A percentile compares a stretch with the other conserved stretches of the same genome.
phyloP scores from a whole-genome alignment of 2,113 vertebrate species.

The Pedionomus torquatus region DNA sequence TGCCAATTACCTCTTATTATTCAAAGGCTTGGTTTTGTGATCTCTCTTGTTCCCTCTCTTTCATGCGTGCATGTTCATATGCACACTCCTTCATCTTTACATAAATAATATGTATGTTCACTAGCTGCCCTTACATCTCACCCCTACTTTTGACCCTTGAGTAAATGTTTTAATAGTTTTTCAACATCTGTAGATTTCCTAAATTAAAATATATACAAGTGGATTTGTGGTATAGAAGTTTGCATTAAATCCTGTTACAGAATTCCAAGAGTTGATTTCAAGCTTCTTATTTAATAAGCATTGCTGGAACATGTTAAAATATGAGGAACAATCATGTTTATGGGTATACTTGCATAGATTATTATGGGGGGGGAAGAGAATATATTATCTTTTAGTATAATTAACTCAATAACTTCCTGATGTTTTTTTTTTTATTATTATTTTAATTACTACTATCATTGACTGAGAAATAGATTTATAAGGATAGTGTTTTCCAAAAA shows the following conservation, averaged over 20 bases:
- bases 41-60: background rate
- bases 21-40: background rate
- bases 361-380: background rate
- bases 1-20: background rate
- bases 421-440: background rate
- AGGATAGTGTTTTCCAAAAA: background rate
- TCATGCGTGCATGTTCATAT: background rate
- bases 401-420: background rate
- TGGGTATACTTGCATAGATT: background rate
- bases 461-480: background rate
- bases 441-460: background rate
- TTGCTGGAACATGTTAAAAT: background rate
- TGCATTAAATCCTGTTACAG: background rate
- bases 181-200: background rate
- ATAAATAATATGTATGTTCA: background rate
- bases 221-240: background rate
- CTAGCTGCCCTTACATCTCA: background rate
- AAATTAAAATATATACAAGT: background rate
- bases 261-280: background rate
- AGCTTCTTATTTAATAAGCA: background rate
- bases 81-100: background rate
- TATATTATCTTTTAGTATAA: background rate
- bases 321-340: background rate
- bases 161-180: background rate
- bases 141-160: background rate